Percentiles rank a stretch among this genome's conserved stretches.
phyloP scores from a whole-genome alignment of 1,140 invertebrate genomes.

The Heliothis subflexa region DNA sequence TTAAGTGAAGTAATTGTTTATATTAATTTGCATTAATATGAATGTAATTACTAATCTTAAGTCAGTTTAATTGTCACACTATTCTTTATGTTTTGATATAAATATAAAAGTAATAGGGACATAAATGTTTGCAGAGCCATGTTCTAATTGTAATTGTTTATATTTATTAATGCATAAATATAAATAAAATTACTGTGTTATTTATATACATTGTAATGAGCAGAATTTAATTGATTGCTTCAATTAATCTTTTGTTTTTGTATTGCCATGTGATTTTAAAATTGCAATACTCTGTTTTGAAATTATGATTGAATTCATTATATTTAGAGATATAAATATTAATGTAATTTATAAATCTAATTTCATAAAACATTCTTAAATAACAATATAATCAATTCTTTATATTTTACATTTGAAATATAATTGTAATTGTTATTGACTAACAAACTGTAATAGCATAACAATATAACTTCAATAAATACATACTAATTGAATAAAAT shows the following conservation, averaged over 20 bases:
- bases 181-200: conserved; percentile 2
- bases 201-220: not conserved
- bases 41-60: conserved; percentile 41
- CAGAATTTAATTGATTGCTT: not conserved
- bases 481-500: not conserved
- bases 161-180: not conserved
- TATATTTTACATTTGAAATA: conserved; percentile 19
- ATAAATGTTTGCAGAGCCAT: not conserved
- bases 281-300: not conserved
- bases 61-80: not conserved
- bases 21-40: conserved; percentile 20
- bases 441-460: not conserved
- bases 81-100: conserved; percentile 16
- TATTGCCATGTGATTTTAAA: not conserved
- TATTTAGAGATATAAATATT: conserved; percentile 35
- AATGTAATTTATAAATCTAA: conserved; percentile 23
- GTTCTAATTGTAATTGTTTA: not conserved
- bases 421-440: conserved; percentile 29
- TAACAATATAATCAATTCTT: conserved; percentile 25
- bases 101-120: not conserved
- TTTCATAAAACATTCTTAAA: conserved; percentile 18
- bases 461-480: conserved; percentile 7
- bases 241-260: not conserved
- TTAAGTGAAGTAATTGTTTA: conserved; percentile 29
- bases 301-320: conserved; percentile 18